These are phyloP conservation scores for Eugnorisma glareosa DNA, from an alignment of 2,888 invertebrate genomes.

Conservation along the genomic window DNA sequence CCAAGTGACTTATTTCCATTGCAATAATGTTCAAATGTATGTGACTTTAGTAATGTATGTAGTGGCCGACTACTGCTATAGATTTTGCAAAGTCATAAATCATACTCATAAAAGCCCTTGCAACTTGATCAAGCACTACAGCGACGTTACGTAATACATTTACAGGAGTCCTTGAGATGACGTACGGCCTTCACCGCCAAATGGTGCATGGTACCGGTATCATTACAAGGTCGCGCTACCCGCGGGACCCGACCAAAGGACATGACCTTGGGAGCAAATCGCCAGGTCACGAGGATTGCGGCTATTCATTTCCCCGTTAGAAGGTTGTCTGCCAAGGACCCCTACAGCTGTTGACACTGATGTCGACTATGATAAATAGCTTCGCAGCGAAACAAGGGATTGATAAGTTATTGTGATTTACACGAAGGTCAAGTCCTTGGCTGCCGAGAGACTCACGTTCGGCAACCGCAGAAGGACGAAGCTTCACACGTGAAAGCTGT, in stretches of 20 bases:
- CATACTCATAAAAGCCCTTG: conserved; percentile 40
- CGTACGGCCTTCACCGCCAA: conserved; percentile 49
- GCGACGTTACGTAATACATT: conserved; percentile 21
- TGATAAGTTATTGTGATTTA: conserved; percentile 44
- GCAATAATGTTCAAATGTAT: too few species aligned
- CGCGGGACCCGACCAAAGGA: conserved; percentile 71
- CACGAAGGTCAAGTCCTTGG: conserved; percentile 29
- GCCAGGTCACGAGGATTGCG: conserved; percentile 62
- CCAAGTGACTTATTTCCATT: background rate
- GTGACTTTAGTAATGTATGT: background rate
- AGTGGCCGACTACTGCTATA: background rate
- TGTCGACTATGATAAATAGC: conserved; percentile 66
- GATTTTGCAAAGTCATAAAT: conserved; percentile 12
- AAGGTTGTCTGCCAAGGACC: conserved; percentile 72
- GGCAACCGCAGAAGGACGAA: conserved; percentile 20
- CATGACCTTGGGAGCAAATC: conserved; percentile 75
- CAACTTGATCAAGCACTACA: conserved; percentile 34
- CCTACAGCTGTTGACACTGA: conserved; percentile 68
- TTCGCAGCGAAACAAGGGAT: conserved; percentile 54
- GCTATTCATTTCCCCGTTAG: conserved; percentile 70
- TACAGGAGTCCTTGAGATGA: conserved; percentile 54
- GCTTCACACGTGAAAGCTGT: background rate
- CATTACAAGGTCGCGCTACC: conserved; percentile 65
- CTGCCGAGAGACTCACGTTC: conserved; percentile 14
- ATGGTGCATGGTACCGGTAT: conserved; percentile 53